Percentiles rank a stretch among this genome's conserved stretches.
These are phyloP conservation scores for Gymnobelideus leadbeateri DNA, from an alignment of 2,113 vertebrate species.

Conservation along the genomic window DNA sequence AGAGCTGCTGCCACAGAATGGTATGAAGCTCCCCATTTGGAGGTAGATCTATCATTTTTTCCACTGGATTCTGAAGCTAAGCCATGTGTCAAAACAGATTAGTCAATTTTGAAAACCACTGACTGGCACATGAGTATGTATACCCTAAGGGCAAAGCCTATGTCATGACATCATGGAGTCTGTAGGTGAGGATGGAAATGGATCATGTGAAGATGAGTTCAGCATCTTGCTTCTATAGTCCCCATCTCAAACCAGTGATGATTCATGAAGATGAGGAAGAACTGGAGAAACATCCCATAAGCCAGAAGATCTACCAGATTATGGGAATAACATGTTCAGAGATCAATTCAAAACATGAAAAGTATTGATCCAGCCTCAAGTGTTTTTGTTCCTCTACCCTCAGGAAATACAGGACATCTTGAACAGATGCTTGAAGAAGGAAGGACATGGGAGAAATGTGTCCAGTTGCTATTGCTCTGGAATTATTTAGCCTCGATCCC, in stretches of 20 bases:
- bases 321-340: background rate
- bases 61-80: background rate
- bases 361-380: background rate
- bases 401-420: background rate
- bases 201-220: background rate
- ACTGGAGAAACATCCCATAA: background rate
- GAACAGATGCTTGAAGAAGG: background rate
- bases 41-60: background rate
- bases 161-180: slow-evolving; percentile 1
- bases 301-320: background rate
- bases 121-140: background rate
- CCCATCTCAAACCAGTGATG: background rate
- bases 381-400: background rate
- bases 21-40: background rate
- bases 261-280: background rate
- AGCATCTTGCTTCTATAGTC: background rate
- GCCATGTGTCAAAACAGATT: background rate
- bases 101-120: background rate
- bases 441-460: background rate
- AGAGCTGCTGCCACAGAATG: background rate
- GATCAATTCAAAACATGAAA: background rate
- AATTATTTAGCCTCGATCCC: background rate
- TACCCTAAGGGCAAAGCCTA: background rate
- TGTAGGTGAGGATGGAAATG: background rate
- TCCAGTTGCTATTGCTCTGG: background rate